Evolutionary conservation across 2,888 invertebrate genomes (phyloP).

Genomic region (Megastigmus dorsalis): DNA sequence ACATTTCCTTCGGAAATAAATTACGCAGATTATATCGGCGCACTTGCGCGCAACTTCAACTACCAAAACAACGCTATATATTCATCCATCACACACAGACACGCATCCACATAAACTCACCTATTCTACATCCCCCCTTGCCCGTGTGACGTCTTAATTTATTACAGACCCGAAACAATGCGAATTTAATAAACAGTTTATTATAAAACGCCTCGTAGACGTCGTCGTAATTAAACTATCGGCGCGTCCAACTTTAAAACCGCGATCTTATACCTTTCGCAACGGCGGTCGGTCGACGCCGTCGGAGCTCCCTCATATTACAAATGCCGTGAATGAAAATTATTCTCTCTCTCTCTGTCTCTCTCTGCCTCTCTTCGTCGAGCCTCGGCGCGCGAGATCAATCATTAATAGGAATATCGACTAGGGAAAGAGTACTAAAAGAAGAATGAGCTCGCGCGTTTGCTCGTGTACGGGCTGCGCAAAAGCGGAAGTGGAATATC

Average conservation of each 20-base stretch:
- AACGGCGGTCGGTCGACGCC: no score
- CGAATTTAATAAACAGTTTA: neutral
- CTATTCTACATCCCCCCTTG: no score
- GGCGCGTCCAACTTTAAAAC: neutral
- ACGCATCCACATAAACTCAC: no score
- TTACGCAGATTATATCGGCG: no score
- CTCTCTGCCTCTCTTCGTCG: slow-evolving; percentile 41
- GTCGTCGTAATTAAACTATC: neutral
- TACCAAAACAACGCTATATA: no score
- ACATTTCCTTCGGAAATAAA: no score
- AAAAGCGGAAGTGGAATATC: slow-evolving; percentile 40
- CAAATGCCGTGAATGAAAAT: slow-evolving; percentile 25
- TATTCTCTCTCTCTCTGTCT: slow-evolving; percentile 42
- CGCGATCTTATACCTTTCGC: neutral
- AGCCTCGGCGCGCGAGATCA: slow-evolving; percentile 42
- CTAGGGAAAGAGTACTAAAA: slow-evolving; percentile 32
- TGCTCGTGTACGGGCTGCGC: neutral
- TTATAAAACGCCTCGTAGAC: neutral
- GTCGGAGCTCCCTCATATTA: no score
- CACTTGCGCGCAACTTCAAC: no score
- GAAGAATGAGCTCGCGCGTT: slow-evolving; percentile 26
- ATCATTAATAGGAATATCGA: slow-evolving; percentile 48
- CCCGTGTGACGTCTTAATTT: no score
- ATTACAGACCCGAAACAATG: no score
- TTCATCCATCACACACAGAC: no score